Evolutionary conservation across 1,140 invertebrate genomes (phyloP), one percentile per base, ranked within the genome.

Genomic region (Aphelinus certus): DNA sequence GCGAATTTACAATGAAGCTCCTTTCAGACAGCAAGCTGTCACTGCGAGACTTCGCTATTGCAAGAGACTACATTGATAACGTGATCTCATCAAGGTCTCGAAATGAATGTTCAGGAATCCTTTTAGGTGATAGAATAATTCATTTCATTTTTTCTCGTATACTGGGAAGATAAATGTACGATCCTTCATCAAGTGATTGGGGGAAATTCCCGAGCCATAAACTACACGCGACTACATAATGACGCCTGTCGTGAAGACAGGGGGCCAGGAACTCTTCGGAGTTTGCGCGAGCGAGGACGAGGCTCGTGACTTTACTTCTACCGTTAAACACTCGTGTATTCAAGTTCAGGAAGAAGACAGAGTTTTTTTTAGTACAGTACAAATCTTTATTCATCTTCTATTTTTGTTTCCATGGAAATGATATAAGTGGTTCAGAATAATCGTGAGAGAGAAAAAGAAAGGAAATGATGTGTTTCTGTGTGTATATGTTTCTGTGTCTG

Each of bases 201-300:
- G 61, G 66, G n/a, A 73, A 76, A 76, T 76, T 62, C 62, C 61
- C 66, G 70, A 76, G 65, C 60, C 58, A 72, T 72, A 76, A 78
- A 76, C 74, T 76, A 79, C 76, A 78, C 73, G 72, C 70, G 75
- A 78, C 75, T 80, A 75, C 63, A 75, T 76, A 82, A 73, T 80
- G 76, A 82, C 79, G 76, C 77, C 80, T 82, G 81, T 77, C 79
- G 76, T 73, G 78, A 79, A 75, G 79, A 73, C 71, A 81, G 77
- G 75, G 76, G 61, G 78, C 80, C 79, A 85, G 83, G 83, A 85
- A 85, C 82, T 85, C 76, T 84, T 81, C 79, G 76, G 80, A 76
- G 77, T 81, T 77, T 80, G 66, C 75, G 79, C 81, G 80, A 81
- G 83, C 77, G 81, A 83, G 82, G 80, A 83, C 80, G 78, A 78